Evolutionary conservation across 2,888 invertebrate genomes (phyloP).

Genomic region (Hemaris fuciformis): DNA sequence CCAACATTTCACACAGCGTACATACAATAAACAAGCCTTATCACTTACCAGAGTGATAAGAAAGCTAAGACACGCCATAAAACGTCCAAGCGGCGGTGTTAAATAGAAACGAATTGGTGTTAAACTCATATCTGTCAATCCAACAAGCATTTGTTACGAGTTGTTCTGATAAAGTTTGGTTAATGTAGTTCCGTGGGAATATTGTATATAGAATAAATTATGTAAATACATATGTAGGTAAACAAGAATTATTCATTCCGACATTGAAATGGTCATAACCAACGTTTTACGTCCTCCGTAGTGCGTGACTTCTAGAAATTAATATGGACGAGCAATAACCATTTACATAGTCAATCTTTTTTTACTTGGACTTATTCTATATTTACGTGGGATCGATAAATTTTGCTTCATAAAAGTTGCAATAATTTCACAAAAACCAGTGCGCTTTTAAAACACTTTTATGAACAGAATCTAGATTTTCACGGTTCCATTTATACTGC

Average conservation of each 20-base stretch:
- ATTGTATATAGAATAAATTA: slow-evolving; percentile 2
- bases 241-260: slow-evolving; percentile 1
- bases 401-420: too few relatives aligned
- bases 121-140: slow-evolving; percentile 10
- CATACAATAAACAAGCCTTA: slow-evolving; percentile 4
- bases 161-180: neutral
- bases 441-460: too few relatives aligned
- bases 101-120: slow-evolving; percentile 6
- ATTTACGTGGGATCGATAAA: too few relatives aligned
- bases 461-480: neutral
- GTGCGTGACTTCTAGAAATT: neutral
- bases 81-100: neutral
- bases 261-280: neutral
- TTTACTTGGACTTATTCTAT: too few relatives aligned
- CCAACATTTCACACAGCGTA: neutral
- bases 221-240: slow-evolving; percentile 5
- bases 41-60: neutral
- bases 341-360: too few relatives aligned
- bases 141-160: slow-evolving; percentile 8
- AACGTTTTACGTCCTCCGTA: neutral
- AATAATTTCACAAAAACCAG: too few relatives aligned
- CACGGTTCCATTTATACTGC: neutral
- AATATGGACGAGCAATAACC: neutral
- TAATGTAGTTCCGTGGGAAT: slow-evolving; percentile 8
- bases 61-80: slow-evolving; percentile 1